Base-by-base conservation (phyloP, 2,113 vertebrate species). In the Nibea coibor region DNA sequence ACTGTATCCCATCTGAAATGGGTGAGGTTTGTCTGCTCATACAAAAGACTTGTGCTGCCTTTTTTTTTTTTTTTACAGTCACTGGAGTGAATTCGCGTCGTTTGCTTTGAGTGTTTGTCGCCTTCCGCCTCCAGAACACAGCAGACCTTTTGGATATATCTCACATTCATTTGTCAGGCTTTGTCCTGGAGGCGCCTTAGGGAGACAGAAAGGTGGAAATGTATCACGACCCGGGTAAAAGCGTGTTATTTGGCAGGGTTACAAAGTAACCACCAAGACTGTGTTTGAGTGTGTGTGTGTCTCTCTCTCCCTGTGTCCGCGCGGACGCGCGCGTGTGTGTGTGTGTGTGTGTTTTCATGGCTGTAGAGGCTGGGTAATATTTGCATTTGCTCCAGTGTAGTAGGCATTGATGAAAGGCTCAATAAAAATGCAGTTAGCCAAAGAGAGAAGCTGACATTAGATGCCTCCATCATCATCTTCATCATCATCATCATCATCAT, bases 1-100 rank as follows among this genome's bases (percentile, higher is more conserved):
- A 84, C 67, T 76, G 70, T 82, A 43, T 84, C 81, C 75, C 66
- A 71, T 68, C 22, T 68, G 73, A 81, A 85, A 87, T 80, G 90
- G 91, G 89, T 92, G 91, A 92, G 91, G 86, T 92, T 91, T 82
- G 83, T 69, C 19, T 66, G 75, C 20, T 39, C 72, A 63, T 89
- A 88, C 85, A 89, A 92, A 93, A 92, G 88, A 92, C 80, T 75
- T 75, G 79, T 22, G 74, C 75, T 65, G 48, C 78, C 77, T 80
- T 35, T 47, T 31, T 50, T 31, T 35, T 7, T 35, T 6, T 35
- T 26, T 7, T 35, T 6, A 6, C 61, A 54, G 59, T 80, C 75
- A 61, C 64, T 15, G 78, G n/a, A 22, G 43, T 67, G 31, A 26
- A 68, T 75, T 11, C 24, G 47, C 82, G 68, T 76, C 66, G 77